A percentile compares a stretch with the other conserved stretches of the same genome.
phyloP scores from a whole-genome alignment of 2,888 invertebrate genomes.

The Thecophora atra region DNA sequence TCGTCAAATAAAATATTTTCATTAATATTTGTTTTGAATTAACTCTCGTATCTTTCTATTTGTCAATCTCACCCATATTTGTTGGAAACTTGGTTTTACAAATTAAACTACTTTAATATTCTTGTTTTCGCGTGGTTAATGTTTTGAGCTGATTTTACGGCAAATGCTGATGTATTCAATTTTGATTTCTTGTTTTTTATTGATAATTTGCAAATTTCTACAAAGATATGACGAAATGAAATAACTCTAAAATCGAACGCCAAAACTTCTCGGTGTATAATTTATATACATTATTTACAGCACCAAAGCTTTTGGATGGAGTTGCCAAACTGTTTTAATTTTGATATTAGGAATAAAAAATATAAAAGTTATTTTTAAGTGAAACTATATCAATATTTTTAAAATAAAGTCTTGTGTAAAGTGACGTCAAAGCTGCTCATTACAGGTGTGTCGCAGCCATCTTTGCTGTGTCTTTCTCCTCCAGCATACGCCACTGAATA shows the following conservation, averaged over 20 bases:
- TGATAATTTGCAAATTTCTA: constrained; percentile 15
- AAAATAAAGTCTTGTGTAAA: too few species aligned
- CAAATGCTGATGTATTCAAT: neutral
- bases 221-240: constrained; percentile 35
- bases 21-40: neutral
- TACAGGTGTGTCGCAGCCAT: too few species aligned
- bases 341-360: too few species aligned
- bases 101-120: neutral
- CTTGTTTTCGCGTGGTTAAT: neutral
- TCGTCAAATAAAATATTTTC: constrained; percentile 46
- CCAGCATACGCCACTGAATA: too few species aligned
- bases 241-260: constrained; percentile 40
- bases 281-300: too few species aligned
- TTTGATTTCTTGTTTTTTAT: neutral
- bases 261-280: neutral
- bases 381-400: too few species aligned
- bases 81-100: neutral
- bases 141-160: neutral
- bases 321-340: too few species aligned
- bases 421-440: too few species aligned
- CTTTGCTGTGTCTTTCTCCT: too few species aligned
- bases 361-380: too few species aligned
- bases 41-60: neutral
- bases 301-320: too few species aligned
- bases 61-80: constrained; percentile 39